Percentiles rank a stretch among this genome's conserved stretches.
Evolutionary conservation across 2,888 invertebrate species (phyloP).

Genomic region (Dynastes grantii): DNA sequence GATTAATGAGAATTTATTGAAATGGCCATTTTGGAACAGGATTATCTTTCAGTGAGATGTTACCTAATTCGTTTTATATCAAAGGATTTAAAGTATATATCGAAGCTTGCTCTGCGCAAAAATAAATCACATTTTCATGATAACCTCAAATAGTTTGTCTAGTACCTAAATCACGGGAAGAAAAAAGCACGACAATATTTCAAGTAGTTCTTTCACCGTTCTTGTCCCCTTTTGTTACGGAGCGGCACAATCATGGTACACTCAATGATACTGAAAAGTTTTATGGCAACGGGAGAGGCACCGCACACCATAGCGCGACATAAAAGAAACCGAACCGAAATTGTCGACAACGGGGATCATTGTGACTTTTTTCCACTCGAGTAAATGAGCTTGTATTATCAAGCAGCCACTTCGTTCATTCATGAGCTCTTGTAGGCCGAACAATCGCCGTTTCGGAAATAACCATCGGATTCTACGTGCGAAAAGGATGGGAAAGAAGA

Average conservation of each 20-base stretch:
- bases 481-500: background rate
- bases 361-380: conserved; percentile 40
- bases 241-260: conserved; percentile 10
- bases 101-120: background rate
- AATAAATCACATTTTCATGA: background rate
- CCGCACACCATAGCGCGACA: background rate
- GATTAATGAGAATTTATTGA: no score
- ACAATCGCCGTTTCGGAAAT: conserved; percentile 6
- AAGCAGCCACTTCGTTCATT: conserved; percentile 21
- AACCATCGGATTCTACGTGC: background rate
- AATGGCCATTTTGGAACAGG: no score
- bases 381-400: conserved; percentile 30
- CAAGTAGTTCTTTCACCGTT: conserved; percentile 3
- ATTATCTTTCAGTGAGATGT: no score
- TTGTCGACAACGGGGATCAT: conserved; percentile 19
- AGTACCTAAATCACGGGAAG: background rate
- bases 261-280: conserved; percentile 16
- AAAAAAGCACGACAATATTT: conserved; percentile 7
- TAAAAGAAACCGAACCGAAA: conserved; percentile 25
- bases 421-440: conserved; percentile 11
- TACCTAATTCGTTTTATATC: no score
- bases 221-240: conserved; percentile 12
- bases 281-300: background rate
- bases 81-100: no score
- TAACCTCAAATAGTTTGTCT: background rate